These are phyloP conservation scores for Zaprionus kolodkinae DNA, from an alignment of 1,140 invertebrate species.

Conservation along the genomic window DNA sequence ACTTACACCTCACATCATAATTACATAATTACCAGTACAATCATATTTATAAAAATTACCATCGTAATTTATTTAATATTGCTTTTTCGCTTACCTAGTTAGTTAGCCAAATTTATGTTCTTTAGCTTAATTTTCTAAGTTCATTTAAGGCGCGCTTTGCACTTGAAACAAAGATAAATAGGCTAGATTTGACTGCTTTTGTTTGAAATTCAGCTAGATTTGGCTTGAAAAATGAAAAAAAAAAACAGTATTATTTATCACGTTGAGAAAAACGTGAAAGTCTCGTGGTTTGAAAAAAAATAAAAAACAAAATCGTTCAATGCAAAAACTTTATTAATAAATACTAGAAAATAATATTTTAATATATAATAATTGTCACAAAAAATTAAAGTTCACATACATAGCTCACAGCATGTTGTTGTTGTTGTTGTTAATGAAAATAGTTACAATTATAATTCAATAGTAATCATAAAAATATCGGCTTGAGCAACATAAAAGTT, in stretches of 20 bases:
- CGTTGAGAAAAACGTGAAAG: too few relatives aligned
- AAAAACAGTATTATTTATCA: not conserved
- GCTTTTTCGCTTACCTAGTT: slow-evolving; percentile 58
- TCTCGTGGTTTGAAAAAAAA: not conserved
- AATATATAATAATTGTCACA: slow-evolving; percentile 63
- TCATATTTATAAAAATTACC: slow-evolving; percentile 31
- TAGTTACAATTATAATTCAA: slow-evolving; percentile 21
- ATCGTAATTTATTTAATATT: slow-evolving; percentile 56
- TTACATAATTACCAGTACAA: slow-evolving; percentile 31
- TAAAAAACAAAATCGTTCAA: slow-evolving; percentile 37
- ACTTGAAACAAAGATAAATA: slow-evolving; percentile 47
- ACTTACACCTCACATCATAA: slow-evolving; percentile 19
- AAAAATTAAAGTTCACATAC: slow-evolving; percentile 70
- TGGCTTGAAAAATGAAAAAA: not conserved
- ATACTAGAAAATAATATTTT: slow-evolving; percentile 70
- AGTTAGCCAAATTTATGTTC: slow-evolving; percentile 40
- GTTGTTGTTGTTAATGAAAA: slow-evolving; percentile 40
- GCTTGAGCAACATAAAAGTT: slow-evolving; percentile 34
- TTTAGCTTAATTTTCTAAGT: slow-evolving; percentile 52
- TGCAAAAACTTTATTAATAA: slow-evolving; percentile 81
- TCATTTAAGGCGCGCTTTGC: slow-evolving; percentile 63
- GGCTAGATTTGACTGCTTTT: not conserved
- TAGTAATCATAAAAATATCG: slow-evolving; percentile 23
- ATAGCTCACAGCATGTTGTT: slow-evolving; percentile 71
- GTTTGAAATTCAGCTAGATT: not conserved